phyloP scores from a whole-genome alignment of 2,888 invertebrate genomes.

The Bedellia somnulentella region DNA sequence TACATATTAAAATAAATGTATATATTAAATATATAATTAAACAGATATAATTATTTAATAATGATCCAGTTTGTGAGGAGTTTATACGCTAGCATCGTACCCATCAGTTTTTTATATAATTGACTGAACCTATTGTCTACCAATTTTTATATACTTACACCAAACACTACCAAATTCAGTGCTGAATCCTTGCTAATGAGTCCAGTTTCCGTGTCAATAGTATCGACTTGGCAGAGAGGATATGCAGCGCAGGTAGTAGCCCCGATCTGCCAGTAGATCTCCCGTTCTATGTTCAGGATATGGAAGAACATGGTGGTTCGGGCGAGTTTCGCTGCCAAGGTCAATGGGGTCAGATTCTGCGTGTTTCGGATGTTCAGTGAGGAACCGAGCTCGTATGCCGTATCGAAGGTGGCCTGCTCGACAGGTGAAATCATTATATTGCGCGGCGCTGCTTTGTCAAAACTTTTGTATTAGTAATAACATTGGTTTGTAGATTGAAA shows the following conservation, averaged over 20 bases:
- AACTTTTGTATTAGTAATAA: too few species aligned
- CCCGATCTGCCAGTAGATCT: slow-evolving; percentile 97
- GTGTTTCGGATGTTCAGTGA: slow-evolving; percentile 85
- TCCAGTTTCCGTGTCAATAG: slow-evolving; percentile 88
- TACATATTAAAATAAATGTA: too few species aligned
- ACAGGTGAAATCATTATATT: too few species aligned
- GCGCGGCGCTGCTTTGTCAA: too few species aligned
- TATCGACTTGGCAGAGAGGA: slow-evolving; percentile 92
- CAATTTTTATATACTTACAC: slow-evolving; percentile 78
- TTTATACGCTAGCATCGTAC: too few species aligned
- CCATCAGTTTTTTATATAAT: too few species aligned
- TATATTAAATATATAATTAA: too few species aligned
- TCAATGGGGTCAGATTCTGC: slow-evolving; percentile 87
- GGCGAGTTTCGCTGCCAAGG: slow-evolving; percentile 90
- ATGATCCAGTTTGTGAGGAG: too few species aligned
- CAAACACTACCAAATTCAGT: slow-evolving; percentile 93
- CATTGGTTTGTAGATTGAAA: too few species aligned
- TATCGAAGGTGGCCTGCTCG: slow-evolving; percentile 88
- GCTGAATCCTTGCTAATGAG: slow-evolving; percentile 95
- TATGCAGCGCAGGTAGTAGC: slow-evolving; percentile 97
- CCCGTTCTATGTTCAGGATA: slow-evolving; percentile 92
- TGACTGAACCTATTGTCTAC: too few species aligned
- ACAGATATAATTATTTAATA: too few species aligned
- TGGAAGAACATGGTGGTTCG: slow-evolving; percentile 96
- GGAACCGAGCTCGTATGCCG: slow-evolving; percentile 91